Conservation (phyloP, 2,888 invertebrate genomes). For the Cryptus viduatorius region DNA sequence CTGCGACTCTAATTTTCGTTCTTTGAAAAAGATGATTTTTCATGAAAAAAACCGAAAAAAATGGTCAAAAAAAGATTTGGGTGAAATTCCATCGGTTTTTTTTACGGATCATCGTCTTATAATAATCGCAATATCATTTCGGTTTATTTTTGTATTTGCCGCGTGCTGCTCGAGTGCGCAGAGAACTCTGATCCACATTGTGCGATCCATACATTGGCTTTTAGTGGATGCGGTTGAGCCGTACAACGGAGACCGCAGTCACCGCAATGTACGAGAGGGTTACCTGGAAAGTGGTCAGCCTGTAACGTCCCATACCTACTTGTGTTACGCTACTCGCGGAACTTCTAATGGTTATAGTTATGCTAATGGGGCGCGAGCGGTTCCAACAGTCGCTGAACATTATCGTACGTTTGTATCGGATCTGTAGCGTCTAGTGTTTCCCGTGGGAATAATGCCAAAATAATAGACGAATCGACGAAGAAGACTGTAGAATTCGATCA, state of each 20-base stretch:
- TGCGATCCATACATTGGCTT: conserved; percentile 71
- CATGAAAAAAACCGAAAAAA: background rate
- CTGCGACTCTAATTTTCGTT: conserved; percentile 5
- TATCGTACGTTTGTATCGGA: conserved; percentile 59
- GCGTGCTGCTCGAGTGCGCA: background rate
- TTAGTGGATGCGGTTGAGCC: conserved; percentile 73
- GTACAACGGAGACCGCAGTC: conserved; percentile 69
- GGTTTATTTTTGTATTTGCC: conserved; percentile 20
- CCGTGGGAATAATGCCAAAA: conserved; percentile 48
- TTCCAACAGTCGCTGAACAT: conserved; percentile 44
- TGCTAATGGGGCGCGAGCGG: conserved; percentile 63
- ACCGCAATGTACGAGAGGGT: conserved; percentile 75
- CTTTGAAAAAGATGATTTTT: background rate
- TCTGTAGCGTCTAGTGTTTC: conserved; percentile 33
- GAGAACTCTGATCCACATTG: conserved; percentile 55
- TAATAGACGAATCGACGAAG: conserved; percentile 16
- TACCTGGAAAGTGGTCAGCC: conserved; percentile 73
- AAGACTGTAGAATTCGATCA: background rate
- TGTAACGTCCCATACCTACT: conserved; percentile 71
- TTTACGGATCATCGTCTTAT: background rate
- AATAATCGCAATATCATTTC: background rate
- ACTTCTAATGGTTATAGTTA: conserved; percentile 72
- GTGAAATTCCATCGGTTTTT: background rate
- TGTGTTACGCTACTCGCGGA: conserved; percentile 65
- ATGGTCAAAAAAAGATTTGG: too few species aligned